Base-by-base conservation (phyloP, 2,888 invertebrate genomes). In the Endotricha flammealis region DNA sequence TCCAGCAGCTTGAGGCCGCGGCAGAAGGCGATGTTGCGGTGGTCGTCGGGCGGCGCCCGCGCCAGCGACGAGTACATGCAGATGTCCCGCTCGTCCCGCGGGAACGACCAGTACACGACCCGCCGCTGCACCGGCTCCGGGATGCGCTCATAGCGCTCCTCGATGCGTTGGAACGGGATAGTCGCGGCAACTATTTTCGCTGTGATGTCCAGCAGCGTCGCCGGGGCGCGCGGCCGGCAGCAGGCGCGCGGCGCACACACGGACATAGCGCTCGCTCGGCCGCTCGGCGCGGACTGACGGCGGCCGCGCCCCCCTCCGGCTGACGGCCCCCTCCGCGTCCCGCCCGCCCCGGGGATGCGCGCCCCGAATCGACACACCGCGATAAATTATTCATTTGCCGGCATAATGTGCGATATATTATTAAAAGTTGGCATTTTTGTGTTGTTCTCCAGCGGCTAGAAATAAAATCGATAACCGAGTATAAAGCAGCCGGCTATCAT, bases 21-120 rank as follows among this genome's bases (percentile, higher is more conserved):
- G 87, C 94, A 92, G 88, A 95, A 95, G 66, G 94, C 93, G 68
- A 95, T 88, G 88, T 91, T 94, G 80, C 93, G 91, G 75, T 91
- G 91, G 85, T 94, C 94, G 68, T 89, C 89, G 54, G 87, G 85
- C 47, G 87, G 86, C 72, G 87, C 87, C 44, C 88, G 78, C 65
- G 86, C 86, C 81, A 94, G 89, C 55, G 94, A 94, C 57, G 94
- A 94, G 87, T 95, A 95, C 94, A 95, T 95, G 83, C 93, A 93
- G 75, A 95, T 95, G 86, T 95, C 95, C 67, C 92, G 89, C 80
- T 95, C 95, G 72, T 95, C 93, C 64, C 95, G 87, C 53, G 95
- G 95, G 86, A 95, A 95, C 50, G 95, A 94, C 94, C 95, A 95
- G 88, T 91, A 95, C 67, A 95, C 94, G 75, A 95, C 93, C 68